Conservation (phyloP, 2,888 invertebrate species). For the Apeira syringaria region DNA sequence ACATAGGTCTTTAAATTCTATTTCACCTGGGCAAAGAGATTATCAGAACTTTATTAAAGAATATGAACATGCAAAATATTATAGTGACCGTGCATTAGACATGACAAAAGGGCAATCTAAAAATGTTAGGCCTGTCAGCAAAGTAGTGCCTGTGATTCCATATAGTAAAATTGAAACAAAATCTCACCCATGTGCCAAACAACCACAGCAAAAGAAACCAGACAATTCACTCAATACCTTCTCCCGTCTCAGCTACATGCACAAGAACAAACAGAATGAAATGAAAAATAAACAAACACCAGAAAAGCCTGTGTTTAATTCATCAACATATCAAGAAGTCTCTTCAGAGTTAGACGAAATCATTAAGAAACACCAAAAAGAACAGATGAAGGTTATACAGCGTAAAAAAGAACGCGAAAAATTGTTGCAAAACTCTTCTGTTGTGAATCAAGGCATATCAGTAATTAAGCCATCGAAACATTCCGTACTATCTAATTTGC, state of each 20-base stretch:
- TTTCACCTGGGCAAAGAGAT: slow-evolving; percentile 32
- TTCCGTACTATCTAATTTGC: slow-evolving; percentile 8
- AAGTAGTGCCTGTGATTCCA: slow-evolving; percentile 36
- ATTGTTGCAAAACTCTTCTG: background rate
- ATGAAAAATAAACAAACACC: slow-evolving; percentile 41
- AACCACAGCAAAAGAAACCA: slow-evolving; percentile 48
- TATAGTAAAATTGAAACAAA: slow-evolving; percentile 35
- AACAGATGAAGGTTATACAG: slow-evolving; percentile 13
- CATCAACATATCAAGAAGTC: slow-evolving; percentile 18
- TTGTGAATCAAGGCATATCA: slow-evolving; percentile 9
- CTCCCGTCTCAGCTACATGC: slow-evolving; percentile 69
- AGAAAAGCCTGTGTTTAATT: slow-evolving; percentile 15
- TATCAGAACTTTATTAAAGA: slow-evolving; percentile 58
- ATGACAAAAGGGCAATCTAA: slow-evolving; percentile 28
- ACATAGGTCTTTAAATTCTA: slow-evolving; percentile 6
- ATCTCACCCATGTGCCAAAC: slow-evolving; percentile 59
- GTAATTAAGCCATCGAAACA: background rate
- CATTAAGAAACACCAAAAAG: slow-evolving; percentile 18
- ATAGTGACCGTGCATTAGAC: slow-evolving; percentile 1
- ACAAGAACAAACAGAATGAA: slow-evolving; percentile 64
- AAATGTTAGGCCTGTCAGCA: slow-evolving; percentile 36
- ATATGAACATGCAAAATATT: slow-evolving; percentile 25
- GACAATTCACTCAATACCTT: slow-evolving; percentile 68
- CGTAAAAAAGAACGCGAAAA: slow-evolving; percentile 7
- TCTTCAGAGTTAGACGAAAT: slow-evolving; percentile 29